Evolutionary conservation across 1,140 invertebrate species (phyloP).

Genomic region (Lepeophtheirus salmonis): DNA sequence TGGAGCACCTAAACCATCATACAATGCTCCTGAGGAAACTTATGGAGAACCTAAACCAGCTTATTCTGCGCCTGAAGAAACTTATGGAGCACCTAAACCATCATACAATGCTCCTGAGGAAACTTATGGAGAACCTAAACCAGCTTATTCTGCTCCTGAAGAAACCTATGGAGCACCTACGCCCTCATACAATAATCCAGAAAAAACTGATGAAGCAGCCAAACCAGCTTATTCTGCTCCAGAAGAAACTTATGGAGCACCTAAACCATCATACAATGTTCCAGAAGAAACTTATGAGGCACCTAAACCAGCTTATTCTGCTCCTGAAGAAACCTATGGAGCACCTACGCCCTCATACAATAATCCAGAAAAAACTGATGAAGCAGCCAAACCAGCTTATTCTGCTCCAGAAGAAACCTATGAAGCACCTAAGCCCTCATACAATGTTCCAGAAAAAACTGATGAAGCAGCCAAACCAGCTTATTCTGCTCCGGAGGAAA

Average conservation of each 20-base stretch:
- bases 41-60: background rate
- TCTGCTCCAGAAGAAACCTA: background rate
- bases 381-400: background rate
- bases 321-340: background rate
- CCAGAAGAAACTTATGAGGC: background rate
- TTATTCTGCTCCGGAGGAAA: background rate
- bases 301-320: background rate
- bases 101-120: background rate
- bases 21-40: background rate
- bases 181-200: background rate
- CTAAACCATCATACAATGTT: background rate
- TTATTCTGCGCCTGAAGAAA: background rate
- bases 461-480: background rate
- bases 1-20: background rate
- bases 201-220: background rate
- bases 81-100: background rate
- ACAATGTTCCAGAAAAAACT: background rate
- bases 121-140: background rate
- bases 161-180: background rate
- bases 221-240: too few species aligned
- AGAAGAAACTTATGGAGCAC: too few species aligned
- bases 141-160: background rate
- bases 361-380: background rate
- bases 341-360: background rate
- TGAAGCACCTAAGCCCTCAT: background rate